Evolutionary conservation across 2,888 invertebrate genomes (phyloP), one percentile per base, ranked within the genome.

Genomic region (Eucera pruinosa): DNA sequence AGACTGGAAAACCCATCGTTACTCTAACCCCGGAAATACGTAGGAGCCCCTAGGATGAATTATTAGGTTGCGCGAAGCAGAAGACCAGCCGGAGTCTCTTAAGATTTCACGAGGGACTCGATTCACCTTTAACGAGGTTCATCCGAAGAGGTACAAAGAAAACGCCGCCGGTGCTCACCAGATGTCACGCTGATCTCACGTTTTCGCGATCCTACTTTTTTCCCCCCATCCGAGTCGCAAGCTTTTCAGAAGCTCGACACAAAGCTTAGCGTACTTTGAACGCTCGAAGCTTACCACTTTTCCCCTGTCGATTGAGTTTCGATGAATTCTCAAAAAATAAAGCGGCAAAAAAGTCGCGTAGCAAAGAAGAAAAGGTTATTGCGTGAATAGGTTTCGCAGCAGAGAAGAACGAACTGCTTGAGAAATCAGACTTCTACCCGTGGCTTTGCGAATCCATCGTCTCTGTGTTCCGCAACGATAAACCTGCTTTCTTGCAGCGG

Each of bases 51-150:
- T 48, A 41, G 60, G 71, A 84, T 84, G 54, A 84, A 84, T 84
- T 84, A 84, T 84, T 84, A 82, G 61, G 50, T 78, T 58, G 69
- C 36, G 2, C 60, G 57, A 58, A 50, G 50, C 45, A 25, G 54
- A 20, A 55, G 55, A 41, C 54, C 41, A 33, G 27, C 66, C 20
- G 45, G 36, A 57, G 60, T 18, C 48, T 52, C 41, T 84, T 79
- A 83, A 84, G 71, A 69, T 83, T 84, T 84, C 84, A 84, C 70
- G 73, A 77, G 66, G 55, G 69, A 71, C 81, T 64, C 68, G 82
- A 81, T 74, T 76, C 76, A 58, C 61, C 58, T 72, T 71, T 80
- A 84, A 83, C 81, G 66, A 83, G 78, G 60, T 70, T 83, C 55
- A 39, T 50, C 60, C 55, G 25, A 27, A 54, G 25, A 27, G 43